Evolutionary conservation across 2,888 invertebrate genomes (phyloP), one percentile per base, ranked within the genome.

Genomic region (Athripsodes cinereus): DNA sequence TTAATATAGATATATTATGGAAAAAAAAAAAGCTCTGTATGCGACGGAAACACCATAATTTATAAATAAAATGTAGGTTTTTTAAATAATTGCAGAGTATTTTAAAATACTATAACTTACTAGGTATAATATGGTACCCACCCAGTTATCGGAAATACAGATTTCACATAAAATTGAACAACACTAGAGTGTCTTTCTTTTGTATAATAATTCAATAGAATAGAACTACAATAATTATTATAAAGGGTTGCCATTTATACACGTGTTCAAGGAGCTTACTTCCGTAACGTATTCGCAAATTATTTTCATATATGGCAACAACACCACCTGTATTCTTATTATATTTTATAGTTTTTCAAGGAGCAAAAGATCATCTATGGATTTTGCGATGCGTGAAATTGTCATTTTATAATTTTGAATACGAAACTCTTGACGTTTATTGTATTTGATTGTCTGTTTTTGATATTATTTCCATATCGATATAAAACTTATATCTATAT

Each of bases 221-320:
- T 16, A 40, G 40, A 40, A 40, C 13, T 3, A 8, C 5, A 3
- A 8, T 40, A 8, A 3, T 13, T 3, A 16, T 40, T n/a, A 13
- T n/a, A 55, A 54, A 52, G 55, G 54, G 55, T 55, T 58, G 56
- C 16, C 51, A 40, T 50, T 57, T 55, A 34, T 61, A 60, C 62
- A 62, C 60, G 60, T 62, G 62, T 57, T 50, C 55, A 53, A 62
- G 51, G 58, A 52, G 56, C 60, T 49, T 55, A 59, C 62, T 62
- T 62, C 62, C 62, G 60, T 57, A 58, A 35, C 40, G 26, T 26
- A 26, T 26, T 26, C 40, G 16, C 56, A 55, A 22, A 18, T 53
- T 53, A 1, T 16, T 26, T 40, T 20, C 22, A 22, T 56, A 53
- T 60, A 49, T 50, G 34, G 26, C 53, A 31, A 46, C 53, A 40